Evolutionary conservation across 2,888 invertebrate genomes (phyloP), one percentile per base, ranked within the genome.

Genomic region (Pharmacophagus antenor): DNA sequence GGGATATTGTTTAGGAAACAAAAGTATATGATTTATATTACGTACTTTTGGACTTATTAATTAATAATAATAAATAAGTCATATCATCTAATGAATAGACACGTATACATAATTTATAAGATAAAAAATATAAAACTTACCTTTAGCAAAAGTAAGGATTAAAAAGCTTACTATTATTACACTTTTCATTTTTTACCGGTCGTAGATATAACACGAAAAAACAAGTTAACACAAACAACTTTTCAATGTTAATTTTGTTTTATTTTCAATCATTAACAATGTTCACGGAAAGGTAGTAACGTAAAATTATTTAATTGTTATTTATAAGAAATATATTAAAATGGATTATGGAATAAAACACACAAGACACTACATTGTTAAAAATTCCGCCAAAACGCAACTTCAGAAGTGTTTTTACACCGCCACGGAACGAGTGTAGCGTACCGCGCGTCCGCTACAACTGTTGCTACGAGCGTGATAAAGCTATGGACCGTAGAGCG

Each of bases 401-500:
- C 51, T 61, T 65, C 65, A 65, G 56, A 5, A 55, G 59, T 58
- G 68, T 67, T 56, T 65, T 67, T 64, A 56, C 58, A 53, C 58
- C 61, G 67, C 71, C 70, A 56, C 67, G 67, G 65, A 61, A 71
- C 88, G 85, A 71, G 86, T 74, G 88, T 66, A 70, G 72, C 80
- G 84, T 74, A 77, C 74, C 83, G 72, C 77, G 79, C 65, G 67
- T 71, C 65, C 73, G 68, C 70, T 82, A 85, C 85, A 88, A 89
- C 89, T 88, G 89, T 88, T 88, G 86, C 84, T 85, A 83, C 80
- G 74, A 62, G 42, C 31, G 62, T 63, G 64, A 65, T 63, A 67
- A 61, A 46, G 63, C 64, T 62, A 63, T 66, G 65, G 59, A 56
- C 59, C 64, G 68, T 67, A 67, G 67, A 50, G 49, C 25, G 17